Conservation (phyloP, 2,797 vertebrate genomes). For the Dallia pectoralis region DNA sequence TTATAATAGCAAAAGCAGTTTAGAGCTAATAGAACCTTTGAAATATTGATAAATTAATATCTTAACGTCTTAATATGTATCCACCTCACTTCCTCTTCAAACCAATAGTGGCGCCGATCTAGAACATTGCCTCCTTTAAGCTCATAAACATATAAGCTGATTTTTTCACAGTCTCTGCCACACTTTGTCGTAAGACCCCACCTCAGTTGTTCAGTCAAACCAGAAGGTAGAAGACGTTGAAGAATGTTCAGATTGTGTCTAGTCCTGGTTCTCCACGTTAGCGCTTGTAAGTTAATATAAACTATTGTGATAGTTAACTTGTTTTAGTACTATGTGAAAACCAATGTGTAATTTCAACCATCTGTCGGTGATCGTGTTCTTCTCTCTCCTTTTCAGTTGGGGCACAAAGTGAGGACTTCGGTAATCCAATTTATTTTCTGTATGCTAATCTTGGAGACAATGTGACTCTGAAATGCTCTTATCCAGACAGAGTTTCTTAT, state of each 20-base stretch:
- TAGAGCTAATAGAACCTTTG: background rate
- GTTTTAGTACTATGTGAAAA: background rate
- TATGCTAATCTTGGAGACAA: conserved; percentile 1
- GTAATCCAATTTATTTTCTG: background rate
- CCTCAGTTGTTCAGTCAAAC: background rate
- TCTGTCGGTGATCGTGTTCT: background rate
- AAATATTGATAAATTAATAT: background rate
- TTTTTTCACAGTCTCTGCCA: background rate
- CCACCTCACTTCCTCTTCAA: background rate
- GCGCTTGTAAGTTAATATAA: background rate
- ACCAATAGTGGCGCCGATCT: background rate
- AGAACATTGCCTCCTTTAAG: background rate
- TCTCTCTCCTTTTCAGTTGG: background rate
- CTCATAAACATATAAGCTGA: background rate
- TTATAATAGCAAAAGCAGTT: background rate
- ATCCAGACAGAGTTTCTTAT: background rate
- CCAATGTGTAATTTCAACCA: background rate
- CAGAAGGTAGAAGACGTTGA: conserved; percentile 1
- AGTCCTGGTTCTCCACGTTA: background rate
- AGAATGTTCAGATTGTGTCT: conserved; percentile 10
- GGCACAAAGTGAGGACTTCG: background rate
- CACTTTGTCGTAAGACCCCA: background rate
- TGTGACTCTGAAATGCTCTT: conserved; percentile 7
- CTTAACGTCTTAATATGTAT: background rate
- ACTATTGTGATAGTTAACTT: background rate